Evolutionary conservation across 2,888 invertebrate species (phyloP).

Genomic region (Drosophila kambysellisi): DNA sequence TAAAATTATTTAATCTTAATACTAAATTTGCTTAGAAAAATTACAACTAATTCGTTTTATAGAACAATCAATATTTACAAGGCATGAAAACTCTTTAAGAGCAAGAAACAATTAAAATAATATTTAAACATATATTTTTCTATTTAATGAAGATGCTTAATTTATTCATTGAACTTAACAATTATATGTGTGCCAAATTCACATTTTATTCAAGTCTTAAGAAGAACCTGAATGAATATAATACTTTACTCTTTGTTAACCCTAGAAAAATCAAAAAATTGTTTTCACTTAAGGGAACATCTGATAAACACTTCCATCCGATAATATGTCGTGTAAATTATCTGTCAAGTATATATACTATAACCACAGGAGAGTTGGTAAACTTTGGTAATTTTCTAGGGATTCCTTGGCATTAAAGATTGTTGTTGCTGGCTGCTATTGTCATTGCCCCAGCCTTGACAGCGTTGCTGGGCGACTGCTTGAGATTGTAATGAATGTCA

Average conservation of each 20-base stretch:
- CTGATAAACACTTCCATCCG: conserved; percentile 3
- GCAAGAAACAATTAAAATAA: not conserved
- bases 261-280: not conserved
- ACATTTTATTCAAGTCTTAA: not conserved
- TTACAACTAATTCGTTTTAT: not conserved
- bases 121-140: not conserved
- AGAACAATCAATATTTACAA: not conserved
- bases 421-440: conserved; percentile 22
- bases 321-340: conserved; percentile 11
- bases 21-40: not conserved
- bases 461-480: conserved; percentile 44
- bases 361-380: conserved; percentile 20
- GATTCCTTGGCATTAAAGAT: conserved; percentile 21
- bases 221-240: not conserved
- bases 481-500: conserved; percentile 74
- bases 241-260: not conserved
- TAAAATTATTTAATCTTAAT: not conserved
- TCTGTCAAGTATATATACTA: conserved; percentile 3
- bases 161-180: not conserved
- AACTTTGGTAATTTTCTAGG: conserved; percentile 17
- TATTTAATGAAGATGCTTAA: not conserved
- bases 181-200: not conserved
- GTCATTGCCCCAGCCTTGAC: conserved; percentile 31
- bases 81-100: not conserved
- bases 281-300: not conserved